Evolutionary conservation across 2,888 invertebrate species (phyloP).

Genomic region (Sceliomorpha sp.): DNA sequence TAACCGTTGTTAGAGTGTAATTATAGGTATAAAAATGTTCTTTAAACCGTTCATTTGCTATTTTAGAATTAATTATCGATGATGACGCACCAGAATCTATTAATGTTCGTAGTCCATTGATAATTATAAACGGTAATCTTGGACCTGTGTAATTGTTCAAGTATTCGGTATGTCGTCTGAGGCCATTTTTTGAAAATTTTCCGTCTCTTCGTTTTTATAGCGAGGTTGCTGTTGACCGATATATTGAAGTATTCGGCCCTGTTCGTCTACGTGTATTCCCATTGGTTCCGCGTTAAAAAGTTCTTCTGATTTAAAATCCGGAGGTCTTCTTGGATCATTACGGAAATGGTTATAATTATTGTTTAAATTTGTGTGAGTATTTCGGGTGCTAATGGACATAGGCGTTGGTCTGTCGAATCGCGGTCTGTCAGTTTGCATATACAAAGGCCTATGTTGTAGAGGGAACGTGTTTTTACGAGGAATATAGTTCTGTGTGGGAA

Average conservation of each 20-base stretch:
- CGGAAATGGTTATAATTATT: too few species aligned
- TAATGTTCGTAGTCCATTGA: constrained; percentile 6
- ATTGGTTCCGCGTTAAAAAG: background rate
- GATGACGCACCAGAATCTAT: constrained; percentile 8
- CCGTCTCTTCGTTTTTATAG: constrained; percentile 1
- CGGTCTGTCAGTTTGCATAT: too few species aligned
- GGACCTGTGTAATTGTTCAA: constrained; percentile 10
- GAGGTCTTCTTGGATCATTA: too few species aligned
- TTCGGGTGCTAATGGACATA: too few species aligned
- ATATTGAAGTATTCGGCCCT: constrained; percentile 1
- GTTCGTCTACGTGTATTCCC: background rate
- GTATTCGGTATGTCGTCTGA: too few species aligned
- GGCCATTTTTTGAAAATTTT: constrained; percentile 7
- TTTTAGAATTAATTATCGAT: too few species aligned
- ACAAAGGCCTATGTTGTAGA: too few species aligned
- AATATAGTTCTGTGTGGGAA: too few species aligned
- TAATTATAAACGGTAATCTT: constrained; percentile 10
- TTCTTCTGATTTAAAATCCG: background rate
- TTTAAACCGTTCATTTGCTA: too few species aligned
- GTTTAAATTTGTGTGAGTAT: too few species aligned
- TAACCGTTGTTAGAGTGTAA: constrained; percentile 1
- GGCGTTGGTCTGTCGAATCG: too few species aligned
- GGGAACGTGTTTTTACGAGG: too few species aligned
- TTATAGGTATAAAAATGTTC: constrained; percentile 2
- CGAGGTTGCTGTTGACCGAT: background rate